A percentile compares a stretch with the other conserved stretches of the same genome.
phyloP scores from a whole-genome alignment of 1,140 invertebrate genomes.

The Drosophila nannoptera region DNA sequence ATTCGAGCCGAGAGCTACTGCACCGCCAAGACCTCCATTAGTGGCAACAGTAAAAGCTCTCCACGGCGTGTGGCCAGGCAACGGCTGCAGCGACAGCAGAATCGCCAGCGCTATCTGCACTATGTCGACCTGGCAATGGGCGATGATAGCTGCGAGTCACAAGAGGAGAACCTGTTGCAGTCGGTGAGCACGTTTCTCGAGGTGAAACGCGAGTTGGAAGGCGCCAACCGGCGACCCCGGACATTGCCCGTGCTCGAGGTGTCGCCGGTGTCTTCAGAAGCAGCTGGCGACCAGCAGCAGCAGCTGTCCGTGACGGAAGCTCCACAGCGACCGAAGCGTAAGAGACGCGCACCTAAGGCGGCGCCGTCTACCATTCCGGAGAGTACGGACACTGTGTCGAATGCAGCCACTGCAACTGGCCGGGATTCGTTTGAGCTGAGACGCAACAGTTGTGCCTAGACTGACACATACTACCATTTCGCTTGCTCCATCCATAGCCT shows the following conservation, averaged over 20 bases:
- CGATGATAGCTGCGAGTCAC: constrained; percentile 51
- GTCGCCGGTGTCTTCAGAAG: background rate
- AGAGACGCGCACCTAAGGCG: constrained; percentile 52
- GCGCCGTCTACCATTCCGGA: constrained; percentile 68
- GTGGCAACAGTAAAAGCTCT: constrained; percentile 39
- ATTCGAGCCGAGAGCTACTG: constrained; percentile 65
- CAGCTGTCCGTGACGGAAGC: background rate
- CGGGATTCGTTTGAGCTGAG: constrained; percentile 31
- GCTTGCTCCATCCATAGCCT: constrained; percentile 19
- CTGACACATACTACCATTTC: constrained; percentile 16
- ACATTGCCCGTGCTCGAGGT: constrained; percentile 36
- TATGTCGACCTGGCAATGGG: constrained; percentile 67
- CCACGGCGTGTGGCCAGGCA: constrained; percentile 17
- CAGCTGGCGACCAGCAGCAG: background rate
- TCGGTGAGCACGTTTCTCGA: constrained; percentile 71
- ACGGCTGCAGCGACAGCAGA: constrained; percentile 43
- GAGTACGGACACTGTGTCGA: constrained; percentile 50
- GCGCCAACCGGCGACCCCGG: constrained; percentile 30
- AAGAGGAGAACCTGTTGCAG: constrained; percentile 73
- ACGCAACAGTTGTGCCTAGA: constrained; percentile 43
- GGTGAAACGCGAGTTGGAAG: constrained; percentile 70
- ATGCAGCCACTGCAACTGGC: constrained; percentile 1
- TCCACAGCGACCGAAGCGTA: constrained; percentile 32
- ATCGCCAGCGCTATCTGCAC: constrained; percentile 59
- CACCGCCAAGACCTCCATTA: constrained; percentile 47